These are phyloP conservation scores for Patiria pectinifera DNA, from an alignment of 53 echinoderm and acorn worm species.

Conservation along the genomic window DNA sequence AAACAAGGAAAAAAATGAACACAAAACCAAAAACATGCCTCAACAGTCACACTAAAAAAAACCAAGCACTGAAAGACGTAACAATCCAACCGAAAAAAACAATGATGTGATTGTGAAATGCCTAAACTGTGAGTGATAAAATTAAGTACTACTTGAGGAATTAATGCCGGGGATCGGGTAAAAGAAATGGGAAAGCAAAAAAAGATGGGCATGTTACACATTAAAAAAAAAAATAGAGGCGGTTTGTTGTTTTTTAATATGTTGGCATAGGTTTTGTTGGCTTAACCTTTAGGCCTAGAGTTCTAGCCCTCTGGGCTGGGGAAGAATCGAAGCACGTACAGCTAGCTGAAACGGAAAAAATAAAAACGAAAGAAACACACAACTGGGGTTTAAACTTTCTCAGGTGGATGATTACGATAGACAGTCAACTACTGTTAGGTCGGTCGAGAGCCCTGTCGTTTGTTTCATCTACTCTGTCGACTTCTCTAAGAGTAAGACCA, in stretches of 20 bases:
- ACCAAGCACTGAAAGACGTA: constrained; percentile 35
- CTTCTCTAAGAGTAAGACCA: background rate
- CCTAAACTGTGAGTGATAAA: constrained; percentile 19
- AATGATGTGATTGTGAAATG: constrained; percentile 18
- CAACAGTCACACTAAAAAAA: constrained; percentile 18
- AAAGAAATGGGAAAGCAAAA: constrained; percentile 35
- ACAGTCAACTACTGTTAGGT: background rate
- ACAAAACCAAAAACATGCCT: constrained; percentile 37
- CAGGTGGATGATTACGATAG: background rate
- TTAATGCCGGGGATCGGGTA: constrained; percentile 23
- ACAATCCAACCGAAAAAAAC: background rate
- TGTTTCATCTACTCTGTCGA: background rate
- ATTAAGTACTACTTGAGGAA: constrained; percentile 24
- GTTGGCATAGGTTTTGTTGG: constrained; percentile 40
- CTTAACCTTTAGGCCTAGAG: constrained; percentile 34
- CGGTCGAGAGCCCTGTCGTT: background rate
- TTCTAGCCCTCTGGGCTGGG: constrained; percentile 33
- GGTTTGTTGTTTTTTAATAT: constrained; percentile 9
- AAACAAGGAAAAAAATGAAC: background rate
- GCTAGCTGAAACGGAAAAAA: constrained; percentile 56
- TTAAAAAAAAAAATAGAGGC: background rate
- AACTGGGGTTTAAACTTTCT: constrained; percentile 40
- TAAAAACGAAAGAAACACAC: constrained; percentile 59
- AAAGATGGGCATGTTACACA: constrained; percentile 39
- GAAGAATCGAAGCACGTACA: constrained; percentile 41